A percentile compares a stretch with the other conserved stretches of the same genome.
Conservation (phyloP, 2,888 invertebrate genomes). For the Acheta domesticus region DNA sequence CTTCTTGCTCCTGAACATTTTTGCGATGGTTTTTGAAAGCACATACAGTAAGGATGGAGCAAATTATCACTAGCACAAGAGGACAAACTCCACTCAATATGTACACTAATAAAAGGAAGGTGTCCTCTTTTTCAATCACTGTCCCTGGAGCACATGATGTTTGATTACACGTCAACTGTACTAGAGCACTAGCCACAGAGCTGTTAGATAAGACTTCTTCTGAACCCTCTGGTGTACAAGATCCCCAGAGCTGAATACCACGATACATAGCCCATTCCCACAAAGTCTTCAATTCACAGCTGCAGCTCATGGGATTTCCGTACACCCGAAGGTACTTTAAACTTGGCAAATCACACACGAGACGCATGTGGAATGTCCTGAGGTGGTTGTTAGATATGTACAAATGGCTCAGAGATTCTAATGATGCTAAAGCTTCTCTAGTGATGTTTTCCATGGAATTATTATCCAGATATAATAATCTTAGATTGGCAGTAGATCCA, state of each 20-base stretch:
- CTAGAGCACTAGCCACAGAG: neutral
- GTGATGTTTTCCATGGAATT: neutral
- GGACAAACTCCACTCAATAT: neutral
- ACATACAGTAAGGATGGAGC: neutral
- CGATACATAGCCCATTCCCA: slow-evolving; percentile 28
- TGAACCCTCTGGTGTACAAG: slow-evolving; percentile 20
- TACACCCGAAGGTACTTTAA: slow-evolving; percentile 27
- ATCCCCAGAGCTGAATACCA: slow-evolving; percentile 19
- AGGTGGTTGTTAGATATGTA: slow-evolving; percentile 29
- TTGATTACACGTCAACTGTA: slow-evolving; percentile 18
- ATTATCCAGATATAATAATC: slow-evolving; percentile 25
- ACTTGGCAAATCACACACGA: slow-evolving; percentile 26
- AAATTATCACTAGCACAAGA: slow-evolving; percentile 18
- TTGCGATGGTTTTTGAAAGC: slow-evolving; percentile 19
- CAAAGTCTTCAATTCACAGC: slow-evolving; percentile 28
- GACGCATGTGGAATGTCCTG: slow-evolving; percentile 11
- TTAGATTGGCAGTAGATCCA: slow-evolving; percentile 4
- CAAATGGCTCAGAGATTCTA: slow-evolving; percentile 1
- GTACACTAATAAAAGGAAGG: neutral
- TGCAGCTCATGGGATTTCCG: slow-evolving; percentile 26
- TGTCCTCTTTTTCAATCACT: neutral
- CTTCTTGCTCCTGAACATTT: slow-evolving; percentile 18
- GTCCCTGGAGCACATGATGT: slow-evolving; percentile 11
- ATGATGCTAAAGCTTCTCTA: neutral
- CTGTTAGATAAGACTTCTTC: neutral